These are phyloP conservation scores for Globodera ellingtonae DNA, from an alignment of 1,140 invertebrate species.

Conservation along the genomic window DNA sequence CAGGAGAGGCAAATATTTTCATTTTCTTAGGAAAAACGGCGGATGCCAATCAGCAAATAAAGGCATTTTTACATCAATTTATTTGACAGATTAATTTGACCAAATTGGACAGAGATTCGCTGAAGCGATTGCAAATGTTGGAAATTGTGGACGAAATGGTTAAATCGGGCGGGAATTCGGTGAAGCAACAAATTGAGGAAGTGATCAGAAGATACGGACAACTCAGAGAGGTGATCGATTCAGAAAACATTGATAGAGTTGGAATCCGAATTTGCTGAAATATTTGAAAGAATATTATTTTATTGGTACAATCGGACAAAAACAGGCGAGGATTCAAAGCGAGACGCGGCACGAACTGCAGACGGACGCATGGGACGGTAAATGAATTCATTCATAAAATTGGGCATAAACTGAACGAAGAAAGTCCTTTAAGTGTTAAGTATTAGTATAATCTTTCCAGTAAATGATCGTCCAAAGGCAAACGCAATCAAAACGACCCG, in stretches of 20 bases:
- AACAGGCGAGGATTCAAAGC: neutral
- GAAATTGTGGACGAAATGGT: slow-evolving; percentile 1
- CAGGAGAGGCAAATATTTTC: neutral
- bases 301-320: too few relatives aligned
- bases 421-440: too few relatives aligned
- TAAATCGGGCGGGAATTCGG: neutral
- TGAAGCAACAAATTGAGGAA: neutral
- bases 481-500: too few relatives aligned
- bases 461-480: too few relatives aligned
- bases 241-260: too few relatives aligned
- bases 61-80: neutral
- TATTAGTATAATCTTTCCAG: too few relatives aligned
- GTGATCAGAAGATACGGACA: neutral
- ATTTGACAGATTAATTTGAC: neutral
- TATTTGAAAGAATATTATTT: too few relatives aligned
- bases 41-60: neutral
- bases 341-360: neutral
- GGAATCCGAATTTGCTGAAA: too few relatives aligned
- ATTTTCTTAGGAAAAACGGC: too few relatives aligned
- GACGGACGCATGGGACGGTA: slow-evolving; percentile 13
- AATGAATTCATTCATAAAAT: neutral
- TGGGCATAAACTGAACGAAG: too few relatives aligned
- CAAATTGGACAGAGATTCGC: slow-evolving; percentile 1
- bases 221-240: neutral
- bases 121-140: slow-evolving; percentile 1